Base-by-base conservation (phyloP, 2,888 invertebrate species). In the Rhingia campestris region DNA sequence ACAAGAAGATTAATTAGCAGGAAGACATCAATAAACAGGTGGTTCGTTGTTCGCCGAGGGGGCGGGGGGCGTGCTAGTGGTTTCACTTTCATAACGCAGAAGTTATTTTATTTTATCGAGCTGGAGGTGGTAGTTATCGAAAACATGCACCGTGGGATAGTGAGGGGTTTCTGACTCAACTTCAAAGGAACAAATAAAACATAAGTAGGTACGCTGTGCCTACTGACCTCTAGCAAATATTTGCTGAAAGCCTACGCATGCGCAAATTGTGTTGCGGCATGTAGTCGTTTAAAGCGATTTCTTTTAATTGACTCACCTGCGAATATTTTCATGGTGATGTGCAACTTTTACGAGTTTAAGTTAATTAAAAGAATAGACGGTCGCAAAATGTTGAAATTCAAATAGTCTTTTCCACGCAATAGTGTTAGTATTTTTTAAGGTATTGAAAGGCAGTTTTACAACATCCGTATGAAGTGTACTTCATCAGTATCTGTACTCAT, bases 1-100 rank as follows among this genome's bases (percentile, higher is more conserved):
- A 47, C 72, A 66, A 53, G 49, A 66, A 72, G 72, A 81, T 72
- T 72, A 76, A 81, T 81, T 77, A 76, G 49, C 81, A 81, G 77
- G 72, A 81, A 77, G 77, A 76, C 53, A 59, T 22, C 54, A 54
- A 77, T 81, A 76, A 41, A 41, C 59, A 72, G 59, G 47, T 67
- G 35, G 54, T 64, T 37, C 32, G 47, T 39, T 7, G 6, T 66
- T 41, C 37, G 35, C 22, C 30, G 35, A n/a, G 56, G 12, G 51
- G 58, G 63, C 56, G 56, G 63, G 32, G 22, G 10, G 6, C 41
- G 43, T 32, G 54, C 33, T 37, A 41, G 61, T 67, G 81, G 72
- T 81, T 81, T 81, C 81, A 81, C 81, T 81, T 81, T 81, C 81
- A 67, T 51, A 63, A 59, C 45, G 59, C 41, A 53, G 43, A 56